Percentiles rank a stretch among this genome's conserved stretches.
phyloP scores from a whole-genome alignment of 2,113 vertebrate species.

The Sarotherodon lohbergeri region DNA sequence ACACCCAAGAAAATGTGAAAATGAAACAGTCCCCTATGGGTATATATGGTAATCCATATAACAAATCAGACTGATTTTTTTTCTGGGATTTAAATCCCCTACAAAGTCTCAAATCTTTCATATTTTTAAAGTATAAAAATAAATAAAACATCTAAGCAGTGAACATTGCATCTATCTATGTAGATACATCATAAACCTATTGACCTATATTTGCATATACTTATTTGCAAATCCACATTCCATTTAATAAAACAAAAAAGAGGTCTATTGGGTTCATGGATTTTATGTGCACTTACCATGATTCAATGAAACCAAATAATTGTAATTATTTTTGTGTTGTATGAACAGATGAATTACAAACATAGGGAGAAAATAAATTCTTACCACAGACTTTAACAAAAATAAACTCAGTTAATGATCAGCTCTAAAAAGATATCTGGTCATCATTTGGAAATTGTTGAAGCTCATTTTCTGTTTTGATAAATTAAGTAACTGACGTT shows the following conservation, averaged over 20 bases:
- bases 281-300: neutral
- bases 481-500: neutral
- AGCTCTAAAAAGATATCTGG: neutral
- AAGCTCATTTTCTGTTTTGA: neutral
- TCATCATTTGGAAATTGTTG: neutral
- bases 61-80: neutral
- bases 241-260: neutral
- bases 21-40: neutral
- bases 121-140: neutral
- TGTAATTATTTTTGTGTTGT: neutral
- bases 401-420: neutral
- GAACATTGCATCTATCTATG: neutral
- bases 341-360: neutral
- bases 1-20: neutral
- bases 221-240: neutral
- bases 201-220: neutral
- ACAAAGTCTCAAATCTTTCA: neutral
- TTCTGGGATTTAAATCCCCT: neutral
- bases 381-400: neutral
- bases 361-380: neutral
- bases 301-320: neutral
- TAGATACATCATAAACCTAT: neutral
- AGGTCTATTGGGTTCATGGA: neutral
- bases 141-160: neutral
- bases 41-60: neutral